Conservation (phyloP, 64 coral and sea anemone species). For the Pachyseris speciosa region DNA sequence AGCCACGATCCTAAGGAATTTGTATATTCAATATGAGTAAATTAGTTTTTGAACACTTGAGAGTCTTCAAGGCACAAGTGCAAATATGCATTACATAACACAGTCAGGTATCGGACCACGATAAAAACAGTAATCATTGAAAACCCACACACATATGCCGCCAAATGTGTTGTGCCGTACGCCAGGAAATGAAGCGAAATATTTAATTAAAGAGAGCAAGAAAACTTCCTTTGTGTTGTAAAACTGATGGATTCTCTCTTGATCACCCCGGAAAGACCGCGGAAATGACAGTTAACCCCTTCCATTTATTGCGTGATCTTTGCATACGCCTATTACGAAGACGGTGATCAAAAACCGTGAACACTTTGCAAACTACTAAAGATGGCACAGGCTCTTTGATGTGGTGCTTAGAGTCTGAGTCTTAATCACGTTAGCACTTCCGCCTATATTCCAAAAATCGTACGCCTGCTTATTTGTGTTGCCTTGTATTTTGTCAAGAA, state of each 20-base stretch:
- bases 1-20: not conserved
- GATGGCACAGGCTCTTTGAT: not conserved
- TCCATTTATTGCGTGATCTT: constrained; percentile 8
- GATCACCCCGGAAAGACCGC: not conserved
- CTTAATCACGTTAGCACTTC: not conserved
- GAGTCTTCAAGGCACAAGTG: not conserved
- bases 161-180: not conserved
- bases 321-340: not conserved
- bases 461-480: not conserved
- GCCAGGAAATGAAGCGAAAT: not conserved
- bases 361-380: not conserved
- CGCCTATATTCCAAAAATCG: not conserved
- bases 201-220: not conserved
- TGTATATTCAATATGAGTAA: not conserved
- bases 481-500: no score
- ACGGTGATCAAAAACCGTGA: not conserved
- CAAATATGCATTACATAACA: no score
- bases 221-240: not conserved
- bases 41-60: constrained; percentile 18
- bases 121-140: not conserved
- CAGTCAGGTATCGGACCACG: not conserved
- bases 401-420: not conserved
- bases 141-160: not conserved
- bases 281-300: not conserved
- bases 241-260: not conserved